Base-by-base conservation (phyloP, 1,140 invertebrate species). In the Hycleus cichorii region DNA sequence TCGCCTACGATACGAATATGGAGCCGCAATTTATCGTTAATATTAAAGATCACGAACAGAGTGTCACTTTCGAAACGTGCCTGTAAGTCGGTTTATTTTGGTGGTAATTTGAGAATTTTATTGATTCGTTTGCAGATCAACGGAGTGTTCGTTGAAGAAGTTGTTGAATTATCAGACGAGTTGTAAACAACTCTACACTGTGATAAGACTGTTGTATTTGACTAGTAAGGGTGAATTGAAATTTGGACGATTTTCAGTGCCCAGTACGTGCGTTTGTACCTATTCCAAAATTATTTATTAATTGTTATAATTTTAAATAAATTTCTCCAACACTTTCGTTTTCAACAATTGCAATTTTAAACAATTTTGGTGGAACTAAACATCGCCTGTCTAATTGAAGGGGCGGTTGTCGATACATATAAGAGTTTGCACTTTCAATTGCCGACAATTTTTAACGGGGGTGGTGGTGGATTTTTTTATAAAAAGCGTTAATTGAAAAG, bases 291-390 rank as follows among this genome's bases (percentile, higher is more conserved):
- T 12, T 11, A 47, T 47, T 26, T 47, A 12, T 24, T 26, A 47
- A 49, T 32, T 32, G 7, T 32, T 32, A 32, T 32, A 18, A 18
- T 18, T 18, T 18, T 18, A 18, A 18, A 18, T 18, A 18, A 18
- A 18, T 49, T 49, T 49, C 48, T 38, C 48, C 26, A 18, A 27
- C 40, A 27, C 50, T 52, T 52, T 52, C 50, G 26, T 26, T 18
- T 49, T 11, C 25, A 27, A 25, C 26, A 7, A 39, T 43, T 44
- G 39, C 7, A 32, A 26, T 52, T 44, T 52, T 25, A 52, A 32
- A 32, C 0, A 5, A 32, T 32, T 32, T 32, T 32, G 32, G 32
- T 32, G 32, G 32, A 32, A 32, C 32, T 5, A 32, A 32, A 32
- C 32, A 32, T 32, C 7, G 7, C 32, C 32, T 32, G 7, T 18